Evolutionary conservation across 2,888 invertebrate species (phyloP), one percentile per base, ranked within the genome.

Genomic region (Agrotis exclamationis): DNA sequence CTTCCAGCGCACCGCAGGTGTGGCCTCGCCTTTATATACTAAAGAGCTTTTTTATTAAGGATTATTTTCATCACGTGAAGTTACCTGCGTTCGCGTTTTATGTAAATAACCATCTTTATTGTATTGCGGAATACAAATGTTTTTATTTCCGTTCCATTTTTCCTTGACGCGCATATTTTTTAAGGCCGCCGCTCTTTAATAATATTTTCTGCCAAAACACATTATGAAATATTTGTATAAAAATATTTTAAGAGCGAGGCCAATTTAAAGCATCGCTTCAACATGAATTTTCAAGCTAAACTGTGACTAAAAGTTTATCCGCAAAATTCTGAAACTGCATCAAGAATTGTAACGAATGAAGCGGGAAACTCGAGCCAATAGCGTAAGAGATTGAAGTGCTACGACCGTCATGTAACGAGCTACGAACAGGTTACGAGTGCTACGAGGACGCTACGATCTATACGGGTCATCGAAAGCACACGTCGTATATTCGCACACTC

Each of bases 331-430:
- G 50, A 83, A 72, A 73, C 69, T 67, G 62, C 63, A 81, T 74
- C 74, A 70, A n/a, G 60, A 71, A 74, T 57, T 22, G 63, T 63
- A 84, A 72, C 80, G 68, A 86, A 76, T 83, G 80, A 75, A 86
- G 79, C 87, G 84, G 76, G 77, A 82, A 87, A 88, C 73, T 84
- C 72, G 83, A 87, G 75, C 84, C 88, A 88, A 89, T 89, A 86
- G 89, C 83, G 88, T 86, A 88, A 89, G 86, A 90, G 88, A 92
- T 93, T 91, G 91, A 86, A 91, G 88, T 88, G 89, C 87, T 88
- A 89, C 88, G 86, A 78, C 70, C 77, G 87, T 75, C 54, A 68
- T 72, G 86, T 89, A 87, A 89, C 89, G 86, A 88, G 88, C 90
- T 91, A 89, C 90, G 89, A 88, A 78, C 67, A 60, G 65, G 73